Conservation (phyloP, 2,113 vertebrate genomes). For the Ailurus styani region DNA sequence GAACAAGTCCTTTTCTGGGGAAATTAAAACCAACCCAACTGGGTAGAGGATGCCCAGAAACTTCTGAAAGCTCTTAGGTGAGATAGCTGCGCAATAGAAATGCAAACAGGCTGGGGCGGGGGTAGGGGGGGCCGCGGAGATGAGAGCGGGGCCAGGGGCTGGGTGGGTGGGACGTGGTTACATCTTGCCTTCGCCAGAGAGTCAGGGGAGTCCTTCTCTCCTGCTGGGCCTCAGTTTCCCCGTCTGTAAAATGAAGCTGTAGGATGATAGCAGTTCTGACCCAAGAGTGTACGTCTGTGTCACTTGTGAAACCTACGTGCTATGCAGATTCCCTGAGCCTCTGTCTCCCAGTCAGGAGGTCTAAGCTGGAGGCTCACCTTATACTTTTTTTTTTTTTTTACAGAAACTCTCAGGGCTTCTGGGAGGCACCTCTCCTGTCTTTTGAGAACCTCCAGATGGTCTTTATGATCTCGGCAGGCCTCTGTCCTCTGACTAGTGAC, state of each 20-base stretch:
- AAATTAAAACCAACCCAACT: not conserved
- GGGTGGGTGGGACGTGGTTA: not conserved
- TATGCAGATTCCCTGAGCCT: not conserved
- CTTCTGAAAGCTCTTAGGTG: not conserved
- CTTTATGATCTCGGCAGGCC: not conserved
- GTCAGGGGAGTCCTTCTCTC: not conserved
- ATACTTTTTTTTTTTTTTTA: not conserved
- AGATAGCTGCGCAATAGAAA: not conserved
- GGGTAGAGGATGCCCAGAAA: not conserved
- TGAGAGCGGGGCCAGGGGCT: accelerated
- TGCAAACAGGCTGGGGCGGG: not conserved
- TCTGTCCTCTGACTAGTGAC: not conserved
- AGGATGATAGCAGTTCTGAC: not conserved
- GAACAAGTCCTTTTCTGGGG: not conserved
- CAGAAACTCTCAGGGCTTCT: not conserved
- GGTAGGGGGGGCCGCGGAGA: no score
- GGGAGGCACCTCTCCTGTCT: not conserved
- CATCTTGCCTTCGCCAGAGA: not conserved
- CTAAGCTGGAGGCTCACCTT: not conserved
- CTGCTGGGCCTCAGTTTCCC: not conserved
- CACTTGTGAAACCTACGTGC: not conserved
- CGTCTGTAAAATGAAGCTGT: not conserved
- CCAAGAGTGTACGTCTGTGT: not conserved
- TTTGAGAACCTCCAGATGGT: not conserved
- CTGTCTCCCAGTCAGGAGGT: not conserved